Evolutionary conservation across 2,888 invertebrate genomes (phyloP), one percentile per base, ranked within the genome.

Genomic region (Acanthosoma haemorrhoidale): DNA sequence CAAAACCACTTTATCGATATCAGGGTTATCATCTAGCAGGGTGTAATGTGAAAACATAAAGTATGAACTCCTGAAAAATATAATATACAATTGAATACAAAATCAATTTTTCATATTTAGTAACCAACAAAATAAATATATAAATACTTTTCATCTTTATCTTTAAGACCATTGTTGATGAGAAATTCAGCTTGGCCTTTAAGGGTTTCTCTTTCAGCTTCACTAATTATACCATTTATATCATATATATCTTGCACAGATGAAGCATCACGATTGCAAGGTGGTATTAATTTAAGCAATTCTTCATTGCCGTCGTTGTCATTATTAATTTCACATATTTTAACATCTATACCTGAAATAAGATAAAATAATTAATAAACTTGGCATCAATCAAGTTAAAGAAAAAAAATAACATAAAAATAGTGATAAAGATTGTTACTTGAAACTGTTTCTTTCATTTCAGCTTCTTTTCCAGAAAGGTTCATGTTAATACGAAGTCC

Each of bases 241-340:
- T 34, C 9, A 29, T 72, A 72, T 8, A 72, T 38, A 1, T 69
- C 66, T 29, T 21, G 32, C 13, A 31, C 31, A 4, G 34, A 36
- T 15, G 15, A 15, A 29, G 72, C 69, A 6, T 66, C 34, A n/a
- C 72, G 25, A 36, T 72, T 66, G 25, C 71, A 72, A n/a, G 66
- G 38, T 1, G 72, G 72, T 31, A 72, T 21, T 18, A 72, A 36
- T 29, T 68, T 60, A 31, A 67, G 21, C 15, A 70, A 31, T 13
- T 51, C 70, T n/a, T 61, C 70, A n/a, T 51, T 63, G 9, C 39
- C 70, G 11, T 43, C 32, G 29, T 51, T 13, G 6, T 34, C 34
- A 9, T 16, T 29, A 15, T 59, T 51, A 5, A 68, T 18, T 39
- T 68, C 68, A 68, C 25, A 38, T 4, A 39, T 9, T 59, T 68